Base-by-base conservation (phyloP, 2,113 vertebrate species). In the Haemorhous mexicanus region DNA sequence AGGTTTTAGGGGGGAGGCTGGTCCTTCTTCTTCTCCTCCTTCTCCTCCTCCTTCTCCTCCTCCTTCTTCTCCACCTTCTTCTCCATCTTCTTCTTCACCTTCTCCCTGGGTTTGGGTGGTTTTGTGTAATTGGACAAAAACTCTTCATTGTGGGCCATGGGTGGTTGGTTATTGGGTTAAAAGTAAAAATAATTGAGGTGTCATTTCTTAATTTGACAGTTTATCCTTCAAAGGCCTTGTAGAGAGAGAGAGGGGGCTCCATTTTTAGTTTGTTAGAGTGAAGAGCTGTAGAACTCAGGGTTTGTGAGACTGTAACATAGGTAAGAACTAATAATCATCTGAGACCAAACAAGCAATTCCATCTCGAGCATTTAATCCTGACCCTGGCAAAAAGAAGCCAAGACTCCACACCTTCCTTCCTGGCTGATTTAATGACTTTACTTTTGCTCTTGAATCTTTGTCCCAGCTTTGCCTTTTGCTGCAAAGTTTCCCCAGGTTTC, bases 141-240 rank as follows among this genome's bases (percentile, higher is more conserved):
- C 2, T 58, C 56, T 3, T 0, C n/a, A n/a, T n/a, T 56, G 21
- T 1, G 4, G 55, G 6, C 6, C 33, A 58, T 4, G 7, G 22
- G 22, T 35, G 33, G 9, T 24, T 58, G 22, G 14, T 58, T 58
- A 23, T 58, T 24, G 22, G 4, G 56, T 58, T 58, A 24, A 58
- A 58, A 58, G 33, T 35, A 24, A 58, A 58, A 58, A 24, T 58
- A 58, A 58, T 24, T 58, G 4, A 24, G 56, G 33, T 35, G 14
- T 58, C n/a, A 16, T 58, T 58, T 35, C 33, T 24, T 16, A 58
- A 35, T 58, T 58, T 14, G 14, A 58, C n/a, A 58, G 33, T 35
- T 58, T 24, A 58, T 24, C n/a, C 21, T 35, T 24, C 0, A 58
- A 58, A 58, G 6, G 21, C 33, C 33, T 35, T 35, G 33, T 23